A percentile compares a stretch with the other conserved stretches of the same genome.
Conservation (phyloP, 2,113 vertebrate genomes). For the Prunella fulvescens region DNA sequence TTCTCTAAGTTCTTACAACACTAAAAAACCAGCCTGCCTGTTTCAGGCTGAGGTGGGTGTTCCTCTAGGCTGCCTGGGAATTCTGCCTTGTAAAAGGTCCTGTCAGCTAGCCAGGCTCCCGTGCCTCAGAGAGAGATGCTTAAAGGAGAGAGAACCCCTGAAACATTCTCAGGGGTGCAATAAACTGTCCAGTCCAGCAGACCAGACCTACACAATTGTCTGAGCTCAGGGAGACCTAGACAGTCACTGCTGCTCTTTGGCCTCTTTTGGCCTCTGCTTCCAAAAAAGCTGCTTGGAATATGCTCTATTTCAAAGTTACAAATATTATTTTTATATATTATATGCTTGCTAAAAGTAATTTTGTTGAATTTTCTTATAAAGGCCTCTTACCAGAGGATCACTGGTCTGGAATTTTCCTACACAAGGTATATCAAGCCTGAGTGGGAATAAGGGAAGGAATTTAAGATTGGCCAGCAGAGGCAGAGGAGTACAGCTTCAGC, state of each 20-base stretch:
- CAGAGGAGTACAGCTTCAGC: background rate
- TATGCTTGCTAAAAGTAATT: background rate
- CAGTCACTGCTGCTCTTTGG: background rate
- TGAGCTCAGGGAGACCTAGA: background rate
- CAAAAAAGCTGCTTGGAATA: background rate
- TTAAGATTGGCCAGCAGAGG: background rate
- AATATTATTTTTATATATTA: background rate
- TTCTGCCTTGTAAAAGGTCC: background rate
- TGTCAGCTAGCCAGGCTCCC: background rate
- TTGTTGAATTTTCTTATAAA: background rate
- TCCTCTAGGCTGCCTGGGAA: background rate
- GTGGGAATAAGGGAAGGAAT: background rate
- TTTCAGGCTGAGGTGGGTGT: background rate
- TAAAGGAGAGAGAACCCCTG: background rate
- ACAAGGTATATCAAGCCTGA: background rate
- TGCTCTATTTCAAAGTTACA: background rate
- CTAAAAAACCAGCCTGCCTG: background rate
- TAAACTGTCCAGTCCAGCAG: background rate
- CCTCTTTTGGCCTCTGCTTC: background rate
- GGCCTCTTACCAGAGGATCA: background rate
- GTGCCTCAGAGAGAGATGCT: background rate
- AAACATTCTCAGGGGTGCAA: background rate
- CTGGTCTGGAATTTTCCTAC: background rate
- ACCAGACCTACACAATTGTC: background rate
- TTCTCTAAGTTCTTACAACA: background rate